Base-by-base conservation (phyloP, 2,888 invertebrate species). In the Pharmacophagus antenor region DNA sequence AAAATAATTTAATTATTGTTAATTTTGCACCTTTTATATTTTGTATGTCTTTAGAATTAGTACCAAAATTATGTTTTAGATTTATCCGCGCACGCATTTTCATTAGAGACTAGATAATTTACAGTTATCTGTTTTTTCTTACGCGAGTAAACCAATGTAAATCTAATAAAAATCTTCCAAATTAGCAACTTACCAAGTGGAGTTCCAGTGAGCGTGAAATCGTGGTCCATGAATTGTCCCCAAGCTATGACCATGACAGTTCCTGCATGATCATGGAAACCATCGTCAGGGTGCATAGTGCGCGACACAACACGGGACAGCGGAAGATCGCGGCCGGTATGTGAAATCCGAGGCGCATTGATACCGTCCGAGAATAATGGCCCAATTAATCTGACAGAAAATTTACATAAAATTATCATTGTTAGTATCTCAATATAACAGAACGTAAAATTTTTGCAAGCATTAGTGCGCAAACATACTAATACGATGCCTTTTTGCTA, bases 191-290 rank as follows among this genome's bases (percentile, higher is more conserved):
- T 90, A 97, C 97, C 97, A 65, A 97, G 91, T 47, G 97, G 96
- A 23, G 97, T 97, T 67, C 93, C 97, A 58, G 97, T 97, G 42
- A 97, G 92, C 5, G 97, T 97, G 72, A 96, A 96, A 83, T 97
- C 97, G 90, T 98, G 97, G 85, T 97, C 97, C 94, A 97, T 96
- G 86, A 97, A 97, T 86, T 97, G 97, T 70, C 97, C 97, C 97
- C 97, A 98, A 59, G 97, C 97, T 70, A 96, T 95, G 61, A 97
- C 94, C 95, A 97, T 96, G 71, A 97, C 96, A 27, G 97, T 97
- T 55, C 97, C 97, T 25, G 97, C 97, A 84, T 97, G 97, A 84
- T 98, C 97, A 80, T 97, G 97, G 91, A 94, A 97, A 44, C 97
- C 97, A 68, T 97, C 96, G 74, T 98, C 97, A 41, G 97, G 96